Evolutionary conservation across 2,888 invertebrate species (phyloP), one percentile per base, ranked within the genome.

Genomic region (Stenodera caucasica): DNA sequence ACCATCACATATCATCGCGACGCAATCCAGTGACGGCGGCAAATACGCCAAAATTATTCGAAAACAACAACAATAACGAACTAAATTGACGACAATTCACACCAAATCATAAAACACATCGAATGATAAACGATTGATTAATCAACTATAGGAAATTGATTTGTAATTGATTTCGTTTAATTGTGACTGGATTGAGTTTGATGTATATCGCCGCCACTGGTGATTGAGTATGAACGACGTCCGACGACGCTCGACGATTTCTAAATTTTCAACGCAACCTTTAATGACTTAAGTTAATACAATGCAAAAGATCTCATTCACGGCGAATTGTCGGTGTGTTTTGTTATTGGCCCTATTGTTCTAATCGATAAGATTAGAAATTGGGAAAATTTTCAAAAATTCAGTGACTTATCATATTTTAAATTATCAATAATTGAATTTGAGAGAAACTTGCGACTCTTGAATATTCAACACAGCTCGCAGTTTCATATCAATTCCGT

Each of bases 1-100:
- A 73, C 75, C 75, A 76, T 74, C 70, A 70, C 72, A 70, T 71
- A 70, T 72, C 76, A 73, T 69, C 72, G 71, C 75, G 77, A 75
- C 75, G 78, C 74, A 68, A 59, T 63, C 62, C 77, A 77, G 77
- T 72, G 74, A 76, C 77, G 78, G 67, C 71, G 65, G 63, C 49
- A 4, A 15, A 29, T 37, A 18, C 53, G 61, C 67, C 65, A 67
- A 68, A 68, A 68, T 65, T 65, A 68, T 52, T 11, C 52, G 7
- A 6, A 6, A 7, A 52, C 14, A 55, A 37, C 21, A 40, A 12
- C 40, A 37, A 26, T 29, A 30, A 51, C n/a, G 3, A 51, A 4
- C 18, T 14, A 3, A 14, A 51, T 51, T 14, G 7, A 51, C n/a
- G n/a, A n/a, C n/a, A n/a, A n/a, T n/a, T n/a, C n/a, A n/a, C n/a